Evolutionary conservation across 2,888 invertebrate species (phyloP), one percentile per base, ranked within the genome.

Genomic region (Lasioglossum lativentre): DNA sequence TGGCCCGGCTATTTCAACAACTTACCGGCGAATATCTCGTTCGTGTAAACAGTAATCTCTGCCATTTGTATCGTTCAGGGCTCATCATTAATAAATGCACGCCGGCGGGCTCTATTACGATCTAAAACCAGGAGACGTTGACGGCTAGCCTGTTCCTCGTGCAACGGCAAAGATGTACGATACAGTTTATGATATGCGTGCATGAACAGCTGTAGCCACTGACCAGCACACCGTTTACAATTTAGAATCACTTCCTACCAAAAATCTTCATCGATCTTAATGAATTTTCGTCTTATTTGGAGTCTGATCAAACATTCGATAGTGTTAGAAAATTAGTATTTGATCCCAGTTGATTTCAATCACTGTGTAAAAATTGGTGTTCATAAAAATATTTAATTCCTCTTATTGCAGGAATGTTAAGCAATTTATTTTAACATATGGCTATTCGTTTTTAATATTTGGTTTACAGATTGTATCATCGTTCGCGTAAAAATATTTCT

Each of bases 1-100:
- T 83, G 82, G 82, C 73, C 66, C 66, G 72, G 75, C 68, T 78
- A 81, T 85, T 86, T 77, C 82, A 85, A 86, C 83, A 63, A 79
- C 83, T 81, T 84, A 47, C 70, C 66, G 72, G 34, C 38, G 82
- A 78, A 81, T 76, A 75, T 42, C 76, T 83, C 78, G 76, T 59
- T 71, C 79, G 75, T 63, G 66, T 78, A 77, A 78, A 86, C 86
- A 81, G 82, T 70, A 86, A 86, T 78, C 59, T 42, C 56, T 38
- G 42, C 19, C 63, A 34, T 66, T 75, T 30, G 75, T 40, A 40
- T 66, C 75, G 63, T 14, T 30, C 34, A 59, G 70, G 12, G n/a
- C 70, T 70, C 70, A 70, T 70, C 70, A 70, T 70, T 70, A 70
- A 70, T 70, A 70, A 70, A 40, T 70, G 70, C 70, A 70, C 38